Conservation (phyloP, 2,888 invertebrate genomes). For the Eupithecia inturbata region DNA sequence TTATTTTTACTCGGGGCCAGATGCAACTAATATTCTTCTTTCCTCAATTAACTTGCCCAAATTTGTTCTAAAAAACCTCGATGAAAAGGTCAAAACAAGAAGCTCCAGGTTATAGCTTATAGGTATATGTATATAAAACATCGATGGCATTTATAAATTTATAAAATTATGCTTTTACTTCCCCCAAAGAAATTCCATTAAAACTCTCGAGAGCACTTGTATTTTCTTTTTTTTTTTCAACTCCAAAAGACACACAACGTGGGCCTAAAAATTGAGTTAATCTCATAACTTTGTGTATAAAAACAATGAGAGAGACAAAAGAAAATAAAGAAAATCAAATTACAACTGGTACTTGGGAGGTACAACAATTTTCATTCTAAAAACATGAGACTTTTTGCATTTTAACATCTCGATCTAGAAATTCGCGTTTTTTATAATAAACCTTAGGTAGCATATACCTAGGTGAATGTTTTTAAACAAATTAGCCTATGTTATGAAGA, state of each 20-base stretch:
- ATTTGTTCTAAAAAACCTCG: background rate
- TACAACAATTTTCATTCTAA: constrained; percentile 37
- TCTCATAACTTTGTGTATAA: constrained; percentile 62
- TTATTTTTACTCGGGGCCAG: background rate
- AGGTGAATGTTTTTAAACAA: too few species aligned
- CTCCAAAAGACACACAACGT: constrained; percentile 58
- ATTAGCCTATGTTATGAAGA: background rate
- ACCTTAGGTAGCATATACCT: too few species aligned
- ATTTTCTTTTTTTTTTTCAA: constrained; percentile 52
- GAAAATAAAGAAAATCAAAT: constrained; percentile 61
- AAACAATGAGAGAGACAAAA: constrained; percentile 58
- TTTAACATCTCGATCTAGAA: background rate
- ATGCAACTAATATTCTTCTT: background rate
- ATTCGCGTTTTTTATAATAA: constrained; percentile 7
- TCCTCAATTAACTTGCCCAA: background rate
- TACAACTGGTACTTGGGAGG: constrained; percentile 51
- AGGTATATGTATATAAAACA: too few species aligned
- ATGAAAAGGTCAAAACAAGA: constrained; percentile 1
- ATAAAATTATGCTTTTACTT: constrained; percentile 41
- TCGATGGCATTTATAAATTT: constrained; percentile 15
- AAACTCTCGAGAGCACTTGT: constrained; percentile 53
- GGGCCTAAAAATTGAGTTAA: constrained; percentile 69
- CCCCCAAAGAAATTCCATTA: constrained; percentile 60
- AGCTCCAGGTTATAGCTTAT: background rate
- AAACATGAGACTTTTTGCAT: constrained; percentile 39